A percentile compares a stretch with the other conserved stretches of the same genome.
These are phyloP conservation scores for Elmis aenea DNA, from an alignment of 2,888 invertebrate genomes.

Conservation along the genomic window DNA sequence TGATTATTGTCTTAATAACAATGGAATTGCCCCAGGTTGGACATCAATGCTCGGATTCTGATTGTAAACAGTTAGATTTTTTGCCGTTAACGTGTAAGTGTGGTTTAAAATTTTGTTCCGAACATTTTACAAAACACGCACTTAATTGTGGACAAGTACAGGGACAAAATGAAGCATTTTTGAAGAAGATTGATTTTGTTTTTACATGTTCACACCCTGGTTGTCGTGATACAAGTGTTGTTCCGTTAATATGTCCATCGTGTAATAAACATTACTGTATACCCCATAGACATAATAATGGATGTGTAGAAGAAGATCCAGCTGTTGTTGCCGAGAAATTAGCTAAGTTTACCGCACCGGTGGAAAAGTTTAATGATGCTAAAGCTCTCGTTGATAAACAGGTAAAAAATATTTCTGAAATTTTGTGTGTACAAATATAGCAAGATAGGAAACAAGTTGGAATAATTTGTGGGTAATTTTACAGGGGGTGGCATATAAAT, in stretches of 20 bases:
- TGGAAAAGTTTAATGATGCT: constrained; percentile 57
- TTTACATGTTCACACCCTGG: constrained; percentile 54
- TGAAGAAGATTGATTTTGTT: constrained; percentile 34
- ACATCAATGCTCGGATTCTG: constrained; percentile 55
- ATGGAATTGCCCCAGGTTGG: constrained; percentile 77
- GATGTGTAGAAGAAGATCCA: constrained; percentile 44
- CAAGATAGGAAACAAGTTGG: no score
- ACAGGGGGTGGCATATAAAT: no score
- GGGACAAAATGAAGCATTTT: constrained; percentile 32
- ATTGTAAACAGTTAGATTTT: constrained; percentile 68
- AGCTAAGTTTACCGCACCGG: constrained; percentile 56
- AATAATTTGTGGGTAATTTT: no score
- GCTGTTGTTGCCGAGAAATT: constrained; percentile 52
- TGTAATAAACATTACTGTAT: constrained; percentile 68
- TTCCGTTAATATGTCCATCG: constrained; percentile 60
- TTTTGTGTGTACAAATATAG: no score
- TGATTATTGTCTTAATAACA: no score
- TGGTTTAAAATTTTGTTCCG: constrained; percentile 59
- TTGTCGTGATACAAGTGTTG: constrained; percentile 57
- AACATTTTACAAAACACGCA: constrained; percentile 57
- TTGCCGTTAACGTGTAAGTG: constrained; percentile 66
- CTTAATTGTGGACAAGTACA: constrained; percentile 48
- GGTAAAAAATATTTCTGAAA: constrained; percentile 40
- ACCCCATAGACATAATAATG: constrained; percentile 53
- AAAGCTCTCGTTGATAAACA: constrained; percentile 60